Evolutionary conservation across 2,888 invertebrate species (phyloP).

Genomic region (Acronicta psi): DNA sequence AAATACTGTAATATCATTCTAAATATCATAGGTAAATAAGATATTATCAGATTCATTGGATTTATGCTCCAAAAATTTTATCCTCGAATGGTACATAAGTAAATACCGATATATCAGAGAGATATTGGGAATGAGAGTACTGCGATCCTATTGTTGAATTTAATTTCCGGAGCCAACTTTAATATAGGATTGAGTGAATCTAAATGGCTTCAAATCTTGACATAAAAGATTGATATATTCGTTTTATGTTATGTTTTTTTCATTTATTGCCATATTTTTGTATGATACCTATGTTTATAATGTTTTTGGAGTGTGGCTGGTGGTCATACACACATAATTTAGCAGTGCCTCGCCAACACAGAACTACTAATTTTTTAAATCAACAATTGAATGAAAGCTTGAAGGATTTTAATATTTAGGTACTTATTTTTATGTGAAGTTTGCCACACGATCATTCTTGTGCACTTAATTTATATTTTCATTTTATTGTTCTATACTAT

Average conservation of each 20-base stretch:
- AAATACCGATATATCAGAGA: constrained; percentile 28
- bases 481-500: background rate
- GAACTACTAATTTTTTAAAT: too few species aligned
- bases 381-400: too few species aligned
- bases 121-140: constrained; percentile 27
- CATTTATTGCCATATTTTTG: background rate
- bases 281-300: too few species aligned
- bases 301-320: too few species aligned
- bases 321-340: too few species aligned
- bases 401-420: too few species aligned
- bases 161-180: constrained; percentile 46
- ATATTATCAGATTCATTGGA: background rate
- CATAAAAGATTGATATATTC: constrained; percentile 9
- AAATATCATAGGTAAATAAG: too few species aligned
- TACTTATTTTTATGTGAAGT: too few species aligned
- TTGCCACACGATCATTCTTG: too few species aligned
- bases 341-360: too few species aligned
- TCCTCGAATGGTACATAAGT: constrained; percentile 16
- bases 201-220: constrained; percentile 27
- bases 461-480: background rate
- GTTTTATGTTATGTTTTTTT: background rate
- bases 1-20: too few species aligned
- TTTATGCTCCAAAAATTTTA: constrained; percentile 19
- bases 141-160: constrained; percentile 39
- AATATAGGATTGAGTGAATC: constrained; percentile 28